Base-by-base conservation (phyloP, 92 coral and sea anemone species). In the Palythoa caribaeorum region DNA sequence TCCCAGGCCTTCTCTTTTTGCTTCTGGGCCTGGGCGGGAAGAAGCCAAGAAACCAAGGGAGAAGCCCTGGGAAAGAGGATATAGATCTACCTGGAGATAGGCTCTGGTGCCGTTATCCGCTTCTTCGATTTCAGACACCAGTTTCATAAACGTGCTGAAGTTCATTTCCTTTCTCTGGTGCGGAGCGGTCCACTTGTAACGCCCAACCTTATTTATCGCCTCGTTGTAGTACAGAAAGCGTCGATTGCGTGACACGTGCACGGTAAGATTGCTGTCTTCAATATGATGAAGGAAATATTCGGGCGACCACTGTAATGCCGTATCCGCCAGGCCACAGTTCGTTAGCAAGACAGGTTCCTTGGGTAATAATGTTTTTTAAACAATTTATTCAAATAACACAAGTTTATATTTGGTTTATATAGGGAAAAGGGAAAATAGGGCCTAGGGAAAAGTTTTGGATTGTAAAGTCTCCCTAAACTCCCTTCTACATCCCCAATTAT, bases 321-420 rank as follows among this genome's bases (percentile, higher is more conserved):
- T 79, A 53, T 78, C 92, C 53, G 89, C 92, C 69, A 90, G 83
- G n/a, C 86, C 83, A 19, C 92, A 90, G 83, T 90, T 90, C n/a
- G 78, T 75, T 72, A 90, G 37, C 72, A 90, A 89, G 20, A 86
- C 86, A 14, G 92, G 92, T 50, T 79, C 81, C 91, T 89, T 44
- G 50, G 50, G 50, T 44, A 8, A 44, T 8, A 44, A 44, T 8
- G 6, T 44, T 44, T 44, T 44, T 44, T 44, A 44, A 44, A 44
- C 6, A 44, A 44, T 44, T 44, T 28, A 28, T 28, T 28, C 28
- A 28, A 28, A 28, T 28, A 28, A 28, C 28, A 28, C 28, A 28
- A 28, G 28, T 28, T 28, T 28, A 28, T 28, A 28, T 28, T 28
- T 28, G 28, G 28, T 28, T 28, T 28, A 28, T 28, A 28, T 28